Conservation (phyloP, 1,140 invertebrate species). For the Atta cephalotes region DNA sequence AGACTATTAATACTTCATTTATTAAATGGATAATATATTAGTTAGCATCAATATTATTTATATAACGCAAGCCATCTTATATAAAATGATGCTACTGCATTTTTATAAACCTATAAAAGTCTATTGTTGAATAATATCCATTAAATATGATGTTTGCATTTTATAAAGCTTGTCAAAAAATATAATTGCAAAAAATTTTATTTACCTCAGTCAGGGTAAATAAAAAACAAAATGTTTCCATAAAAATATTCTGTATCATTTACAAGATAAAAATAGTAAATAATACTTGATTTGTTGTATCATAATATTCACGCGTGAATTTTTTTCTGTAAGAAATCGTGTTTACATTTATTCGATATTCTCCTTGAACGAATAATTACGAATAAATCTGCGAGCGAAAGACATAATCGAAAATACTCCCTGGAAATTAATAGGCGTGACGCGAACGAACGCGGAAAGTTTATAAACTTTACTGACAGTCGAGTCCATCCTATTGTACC, state of each 20-base stretch:
- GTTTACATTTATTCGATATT: background rate
- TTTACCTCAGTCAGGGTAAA: background rate
- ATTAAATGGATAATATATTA: no score
- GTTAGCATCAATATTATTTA: no score
- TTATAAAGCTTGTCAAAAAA: no score
- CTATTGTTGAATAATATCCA: no score
- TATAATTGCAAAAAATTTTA: no score
- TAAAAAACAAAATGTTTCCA: background rate
- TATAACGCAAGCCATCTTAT: no score
- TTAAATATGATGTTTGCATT: no score
- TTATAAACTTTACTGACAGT: slow-evolving; percentile 60
- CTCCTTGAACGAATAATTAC: slow-evolving; percentile 35
- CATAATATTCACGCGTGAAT: background rate
- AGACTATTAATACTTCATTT: no score
- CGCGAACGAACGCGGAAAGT: slow-evolving; percentile 46
- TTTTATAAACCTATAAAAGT: no score
- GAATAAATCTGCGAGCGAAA: background rate
- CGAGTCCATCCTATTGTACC: slow-evolving; percentile 53
- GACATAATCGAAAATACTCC: slow-evolving; percentile 47
- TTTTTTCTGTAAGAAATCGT: background rate
- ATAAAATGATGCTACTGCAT: no score
- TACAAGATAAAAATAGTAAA: background rate
- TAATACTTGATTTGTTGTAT: background rate
- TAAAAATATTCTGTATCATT: background rate
- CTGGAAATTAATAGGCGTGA: slow-evolving; percentile 49